Evolutionary conservation across 1,140 invertebrate species (phyloP).

Genomic region (Lutraria rhynchaena): DNA sequence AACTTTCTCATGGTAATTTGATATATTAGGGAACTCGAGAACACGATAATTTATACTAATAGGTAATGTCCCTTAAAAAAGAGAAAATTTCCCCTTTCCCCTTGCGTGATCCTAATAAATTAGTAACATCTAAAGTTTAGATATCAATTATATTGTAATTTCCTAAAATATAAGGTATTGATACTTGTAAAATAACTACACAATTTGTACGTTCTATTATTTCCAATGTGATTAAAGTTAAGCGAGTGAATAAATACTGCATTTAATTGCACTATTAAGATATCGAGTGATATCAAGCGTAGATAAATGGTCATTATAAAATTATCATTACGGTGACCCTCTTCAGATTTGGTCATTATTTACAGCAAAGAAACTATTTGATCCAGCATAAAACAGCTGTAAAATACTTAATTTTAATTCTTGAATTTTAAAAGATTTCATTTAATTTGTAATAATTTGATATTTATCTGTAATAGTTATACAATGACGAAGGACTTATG

Average conservation of each 20-base stretch:
- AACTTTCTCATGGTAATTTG: too few relatives aligned
- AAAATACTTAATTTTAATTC: not conserved
- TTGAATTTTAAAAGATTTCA: not conserved
- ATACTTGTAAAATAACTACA: constrained; percentile 26
- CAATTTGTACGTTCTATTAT: too few relatives aligned
- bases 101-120: not conserved
- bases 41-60: too few relatives aligned
- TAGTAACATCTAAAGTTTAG: not conserved
- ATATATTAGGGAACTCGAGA: too few relatives aligned
- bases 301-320: constrained; percentile 15
- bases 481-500: too few relatives aligned
- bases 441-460: too few relatives aligned
- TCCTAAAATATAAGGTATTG: constrained; percentile 1
- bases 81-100: not conserved
- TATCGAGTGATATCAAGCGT: constrained; percentile 29
- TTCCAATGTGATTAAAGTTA: constrained; percentile 43
- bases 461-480: too few relatives aligned
- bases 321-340: constrained; percentile 7
- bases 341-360: constrained; percentile 11
- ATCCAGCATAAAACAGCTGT: constrained; percentile 25
- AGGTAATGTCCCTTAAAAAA: too few relatives aligned
- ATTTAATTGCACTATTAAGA: constrained; percentile 46
- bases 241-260: constrained; percentile 33
- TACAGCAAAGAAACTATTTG: constrained; percentile 9
- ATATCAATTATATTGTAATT: constrained; percentile 37